Conservation (phyloP, 2,797 vertebrate genomes). For the Chromobotia macracanthus region DNA sequence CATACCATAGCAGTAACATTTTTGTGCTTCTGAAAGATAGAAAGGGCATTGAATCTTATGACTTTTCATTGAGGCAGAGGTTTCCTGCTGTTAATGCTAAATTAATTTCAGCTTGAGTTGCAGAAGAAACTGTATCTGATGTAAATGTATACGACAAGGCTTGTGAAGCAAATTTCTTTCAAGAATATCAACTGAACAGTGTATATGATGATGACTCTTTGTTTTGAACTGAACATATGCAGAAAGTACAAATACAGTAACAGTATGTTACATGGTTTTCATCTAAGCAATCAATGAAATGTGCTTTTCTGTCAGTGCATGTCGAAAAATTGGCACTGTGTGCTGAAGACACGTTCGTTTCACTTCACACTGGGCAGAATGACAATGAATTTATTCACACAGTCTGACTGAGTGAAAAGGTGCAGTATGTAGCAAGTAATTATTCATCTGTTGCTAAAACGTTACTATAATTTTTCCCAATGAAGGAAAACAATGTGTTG, state of each 20-base stretch:
- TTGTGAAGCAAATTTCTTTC: too few species aligned
- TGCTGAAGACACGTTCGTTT: not conserved
- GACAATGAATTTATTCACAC: slow-evolving; percentile 44
- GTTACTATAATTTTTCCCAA: not conserved
- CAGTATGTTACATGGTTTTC: not conserved
- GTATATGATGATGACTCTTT: not conserved
- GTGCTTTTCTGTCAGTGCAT: slow-evolving; percentile 14
- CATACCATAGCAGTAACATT: too few species aligned
- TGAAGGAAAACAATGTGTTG: not conserved
- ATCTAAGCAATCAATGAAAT: slow-evolving; percentile 24
- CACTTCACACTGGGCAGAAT: slow-evolving; percentile 37
- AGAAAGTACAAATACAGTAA: too few species aligned
- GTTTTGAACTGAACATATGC: not conserved
- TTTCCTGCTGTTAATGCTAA: slow-evolving; percentile 33
- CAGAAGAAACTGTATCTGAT: too few species aligned
- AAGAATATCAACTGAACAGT: too few species aligned
- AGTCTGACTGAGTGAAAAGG: slow-evolving; percentile 28
- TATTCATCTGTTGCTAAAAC: slow-evolving; percentile 7
- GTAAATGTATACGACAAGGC: too few species aligned
- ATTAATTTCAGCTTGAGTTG: slow-evolving; percentile 11
- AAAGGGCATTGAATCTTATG: slow-evolving; percentile 24
- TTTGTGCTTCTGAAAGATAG: slow-evolving; percentile 6
- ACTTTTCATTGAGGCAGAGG: slow-evolving; percentile 5
- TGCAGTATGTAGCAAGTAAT: slow-evolving; percentile 30
- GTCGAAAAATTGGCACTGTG: slow-evolving; percentile 26